A percentile compares a stretch with the other conserved stretches of the same genome.
Conservation (phyloP, 2,797 vertebrate species). For the Paramormyrops hopkinsi region DNA sequence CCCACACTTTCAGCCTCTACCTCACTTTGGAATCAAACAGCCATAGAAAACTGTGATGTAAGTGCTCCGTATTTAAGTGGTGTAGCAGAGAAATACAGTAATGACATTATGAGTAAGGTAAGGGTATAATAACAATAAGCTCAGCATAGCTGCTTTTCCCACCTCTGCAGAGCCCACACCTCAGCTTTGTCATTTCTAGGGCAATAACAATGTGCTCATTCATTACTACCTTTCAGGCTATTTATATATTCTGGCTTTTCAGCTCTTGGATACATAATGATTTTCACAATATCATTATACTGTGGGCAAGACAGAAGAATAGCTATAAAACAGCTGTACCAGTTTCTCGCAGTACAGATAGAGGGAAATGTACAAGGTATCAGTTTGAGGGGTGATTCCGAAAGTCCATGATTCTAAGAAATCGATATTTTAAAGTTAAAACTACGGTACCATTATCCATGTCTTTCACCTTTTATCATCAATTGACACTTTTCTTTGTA, state of each 20-base stretch:
- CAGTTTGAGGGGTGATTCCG: background rate
- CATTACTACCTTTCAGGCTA: constrained; percentile 21
- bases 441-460: background rate
- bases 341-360: background rate
- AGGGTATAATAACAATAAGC: constrained; percentile 17
- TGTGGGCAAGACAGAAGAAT: background rate
- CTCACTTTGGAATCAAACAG: constrained; percentile 22
- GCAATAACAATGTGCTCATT: background rate
- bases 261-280: background rate
- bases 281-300: background rate
- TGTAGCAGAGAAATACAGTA: background rate
- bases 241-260: background rate
- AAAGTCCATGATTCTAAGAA: background rate
- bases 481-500: constrained; percentile 14
- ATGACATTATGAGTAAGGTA: background rate
- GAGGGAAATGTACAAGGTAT: background rate
- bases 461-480: background rate
- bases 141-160: background rate
- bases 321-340: background rate
- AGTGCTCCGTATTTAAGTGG: constrained; percentile 4
- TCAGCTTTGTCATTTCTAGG: background rate
- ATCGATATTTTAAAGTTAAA: background rate
- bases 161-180: background rate
- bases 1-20: constrained; percentile 7
- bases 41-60: constrained; percentile 8